A percentile compares a stretch with the other conserved stretches of the same genome.
phyloP scores from a whole-genome alignment of 2,888 invertebrate genomes.

The Epirrhoe tristata region DNA sequence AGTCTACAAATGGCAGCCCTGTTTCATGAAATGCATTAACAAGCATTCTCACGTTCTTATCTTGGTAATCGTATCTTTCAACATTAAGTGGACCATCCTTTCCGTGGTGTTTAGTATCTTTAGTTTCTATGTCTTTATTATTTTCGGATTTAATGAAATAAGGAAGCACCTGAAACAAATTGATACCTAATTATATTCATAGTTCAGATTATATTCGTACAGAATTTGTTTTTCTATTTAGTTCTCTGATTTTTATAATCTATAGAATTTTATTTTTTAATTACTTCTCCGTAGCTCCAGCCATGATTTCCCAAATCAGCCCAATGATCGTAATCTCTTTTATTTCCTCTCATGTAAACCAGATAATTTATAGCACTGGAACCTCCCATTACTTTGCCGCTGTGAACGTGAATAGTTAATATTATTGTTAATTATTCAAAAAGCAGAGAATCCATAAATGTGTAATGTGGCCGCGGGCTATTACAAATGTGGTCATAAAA shows the following conservation, averaged over 20 bases:
- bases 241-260: too few species aligned
- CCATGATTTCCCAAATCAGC: constrained; percentile 85
- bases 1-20: constrained; percentile 84
- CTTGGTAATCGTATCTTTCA: constrained; percentile 85
- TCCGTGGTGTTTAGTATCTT: constrained; percentile 83
- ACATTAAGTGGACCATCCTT: constrained; percentile 86
- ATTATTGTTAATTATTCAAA: constrained; percentile 11
- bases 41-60: constrained; percentile 81
- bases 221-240: constrained; percentile 22
- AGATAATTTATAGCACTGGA: constrained; percentile 88
- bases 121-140: constrained; percentile 78
- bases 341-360: constrained; percentile 87
- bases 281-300: constrained; percentile 85
- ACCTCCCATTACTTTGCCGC: constrained; percentile 89
- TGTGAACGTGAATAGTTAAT: constrained; percentile 52
- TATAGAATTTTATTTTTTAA: not conserved
- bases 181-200: constrained; percentile 11
- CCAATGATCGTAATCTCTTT: constrained; percentile 88
- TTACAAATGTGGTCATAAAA: constrained; percentile 3
- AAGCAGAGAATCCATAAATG: constrained; percentile 11
- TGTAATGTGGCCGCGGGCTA: constrained; percentile 9
- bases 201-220: not conserved
- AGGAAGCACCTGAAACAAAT: constrained; percentile 79
- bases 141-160: constrained; percentile 89
- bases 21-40: constrained; percentile 86